phyloP scores from a whole-genome alignment of 2,113 vertebrate genomes.

The Myotis yumanensis region DNA sequence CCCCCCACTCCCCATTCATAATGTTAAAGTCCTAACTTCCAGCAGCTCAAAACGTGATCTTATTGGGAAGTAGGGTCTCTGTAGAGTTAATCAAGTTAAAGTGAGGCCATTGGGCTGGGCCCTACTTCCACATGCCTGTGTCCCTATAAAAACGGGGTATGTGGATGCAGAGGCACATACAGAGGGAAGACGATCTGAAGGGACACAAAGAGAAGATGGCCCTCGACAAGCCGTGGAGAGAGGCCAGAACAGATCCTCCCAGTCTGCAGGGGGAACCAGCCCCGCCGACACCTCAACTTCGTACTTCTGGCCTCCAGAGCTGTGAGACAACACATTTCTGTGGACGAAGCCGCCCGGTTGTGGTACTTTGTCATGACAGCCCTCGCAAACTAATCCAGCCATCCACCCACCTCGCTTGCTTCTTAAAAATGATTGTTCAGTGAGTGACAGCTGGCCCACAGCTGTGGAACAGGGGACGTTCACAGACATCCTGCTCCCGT shows the following conservation, averaged over 20 bases:
- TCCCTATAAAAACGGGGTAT: neutral
- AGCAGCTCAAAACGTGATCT: neutral
- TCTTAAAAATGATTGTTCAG: neutral
- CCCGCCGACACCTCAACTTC: neutral
- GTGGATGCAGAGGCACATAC: too few species aligned
- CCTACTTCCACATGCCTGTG: neutral
- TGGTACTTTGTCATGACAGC: neutral
- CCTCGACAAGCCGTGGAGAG: neutral
- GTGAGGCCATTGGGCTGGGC: neutral
- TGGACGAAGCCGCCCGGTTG: neutral
- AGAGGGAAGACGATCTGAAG: neutral
- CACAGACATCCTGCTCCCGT: neutral
- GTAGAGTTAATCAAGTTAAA: neutral
- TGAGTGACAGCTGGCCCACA: neutral
- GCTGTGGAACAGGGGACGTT: neutral
- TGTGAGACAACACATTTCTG: neutral
- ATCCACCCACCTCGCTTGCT: neutral
- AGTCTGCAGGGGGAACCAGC: neutral
- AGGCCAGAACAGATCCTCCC: accelerated
- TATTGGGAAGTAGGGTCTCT: neutral
- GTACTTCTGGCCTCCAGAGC: neutral
- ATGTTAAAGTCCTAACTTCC: neutral
- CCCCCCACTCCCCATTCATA: too few species aligned
- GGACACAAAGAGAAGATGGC: neutral
- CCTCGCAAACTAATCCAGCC: neutral